Evolutionary conservation across 2,888 invertebrate genomes (phyloP).

Genomic region (Ennomos erosarius): DNA sequence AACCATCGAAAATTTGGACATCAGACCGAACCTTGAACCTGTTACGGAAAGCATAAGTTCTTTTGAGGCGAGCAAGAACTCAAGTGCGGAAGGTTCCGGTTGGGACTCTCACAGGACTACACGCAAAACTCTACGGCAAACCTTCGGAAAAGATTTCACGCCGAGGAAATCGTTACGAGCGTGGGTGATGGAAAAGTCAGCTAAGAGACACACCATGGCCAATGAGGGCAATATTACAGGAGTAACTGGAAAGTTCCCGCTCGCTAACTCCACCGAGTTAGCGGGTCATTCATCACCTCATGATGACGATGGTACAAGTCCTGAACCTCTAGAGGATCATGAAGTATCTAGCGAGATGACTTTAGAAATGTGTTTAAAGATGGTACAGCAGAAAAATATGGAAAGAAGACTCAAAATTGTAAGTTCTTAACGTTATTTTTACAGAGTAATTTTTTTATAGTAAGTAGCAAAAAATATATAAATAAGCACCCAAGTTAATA

Average conservation of each 20-base stretch:
- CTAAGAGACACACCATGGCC: constrained; percentile 59
- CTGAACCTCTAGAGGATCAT: constrained; percentile 46
- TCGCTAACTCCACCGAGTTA: constrained; percentile 57
- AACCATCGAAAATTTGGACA: constrained; percentile 49
- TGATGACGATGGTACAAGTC: constrained; percentile 37
- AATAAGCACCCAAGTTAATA: no score
- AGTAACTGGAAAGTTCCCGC: constrained; percentile 50
- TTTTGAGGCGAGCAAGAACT: constrained; percentile 60
- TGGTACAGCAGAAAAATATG: constrained; percentile 59
- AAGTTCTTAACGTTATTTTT: constrained; percentile 41
- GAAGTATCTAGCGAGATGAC: constrained; percentile 57
- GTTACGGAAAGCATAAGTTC: constrained; percentile 57
- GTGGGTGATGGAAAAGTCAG: constrained; percentile 74
- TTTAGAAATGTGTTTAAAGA: constrained; percentile 59
- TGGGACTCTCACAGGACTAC: constrained; percentile 79
- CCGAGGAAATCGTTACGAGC: constrained; percentile 71
- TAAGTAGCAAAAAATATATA: no score
- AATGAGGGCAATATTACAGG: constrained; percentile 43
- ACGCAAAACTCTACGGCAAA: constrained; percentile 70
- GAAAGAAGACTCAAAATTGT: constrained; percentile 61
- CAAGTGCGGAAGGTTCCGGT: constrained; percentile 70
- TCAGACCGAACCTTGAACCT: constrained; percentile 56
- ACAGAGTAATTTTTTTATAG: no score
- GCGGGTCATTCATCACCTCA: constrained; percentile 42
- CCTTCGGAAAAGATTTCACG: constrained; percentile 73